Evolutionary conservation across 2,888 invertebrate species (phyloP), one percentile per base, ranked within the genome.

Genomic region (Rapana venosa): DNA sequence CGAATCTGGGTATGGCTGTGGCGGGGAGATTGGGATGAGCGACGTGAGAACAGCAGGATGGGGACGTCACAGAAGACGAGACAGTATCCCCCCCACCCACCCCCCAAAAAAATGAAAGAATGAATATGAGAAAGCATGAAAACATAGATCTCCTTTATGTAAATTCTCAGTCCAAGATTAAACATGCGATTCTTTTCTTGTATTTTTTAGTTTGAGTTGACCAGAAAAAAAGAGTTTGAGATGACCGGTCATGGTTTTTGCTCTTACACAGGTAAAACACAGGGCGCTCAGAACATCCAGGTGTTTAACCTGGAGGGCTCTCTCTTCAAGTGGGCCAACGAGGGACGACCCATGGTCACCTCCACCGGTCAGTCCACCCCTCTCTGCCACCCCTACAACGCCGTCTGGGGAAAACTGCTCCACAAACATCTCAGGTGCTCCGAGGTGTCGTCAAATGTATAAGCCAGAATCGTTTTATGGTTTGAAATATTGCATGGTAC

Each of bases 261-360:
- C 74, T 30, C 26, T 74, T 26, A 26, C 74, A 74, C 74, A 74
- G 74, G 74, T 74, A 5, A 61, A 61, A 61, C 4, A 20, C 6
- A 30, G 26, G 32, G 36, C 47, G 22, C 35, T 5, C 79, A 79
- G 22, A 66, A 83, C 15, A 88, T 93, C 11, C 88, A 92, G 11
- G 92, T 95, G 1, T 95, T 93, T 92, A 96, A 96, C 90, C 91
- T 96, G 84, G 95, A 95, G 89, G 96, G 96, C 0, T 94, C 95
- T 35, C 20, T 96, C 11, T 96, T 96, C 90, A 94, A 96, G 89
- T 96, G 96, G 96, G 95, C 95, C 84, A 95, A 96, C 93, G 96
- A 96, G 90, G 91, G 93, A 2, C 90, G 94, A 58, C 93, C 93
- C n/a, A 93, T 96, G 95, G 93, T 96, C 20, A 93, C 95, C 90